Evolutionary conservation across 2,797 vertebrate genomes (phyloP).

Genomic region (Mastacembelus armatus): DNA sequence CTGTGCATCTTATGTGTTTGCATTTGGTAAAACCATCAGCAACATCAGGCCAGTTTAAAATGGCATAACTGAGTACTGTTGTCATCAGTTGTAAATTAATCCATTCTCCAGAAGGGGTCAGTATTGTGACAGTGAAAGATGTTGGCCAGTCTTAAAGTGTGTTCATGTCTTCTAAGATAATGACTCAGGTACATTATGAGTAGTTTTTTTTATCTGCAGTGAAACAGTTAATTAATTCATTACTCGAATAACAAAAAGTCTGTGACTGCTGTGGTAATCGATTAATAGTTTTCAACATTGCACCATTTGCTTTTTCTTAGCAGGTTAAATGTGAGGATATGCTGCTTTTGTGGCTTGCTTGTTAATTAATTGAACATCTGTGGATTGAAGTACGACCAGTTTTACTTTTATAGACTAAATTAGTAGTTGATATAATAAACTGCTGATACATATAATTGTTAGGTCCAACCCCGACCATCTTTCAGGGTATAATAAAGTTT

Average conservation of each 20-base stretch:
- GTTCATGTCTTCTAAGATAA: neutral
- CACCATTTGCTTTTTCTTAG: too few species aligned
- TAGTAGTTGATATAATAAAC: neutral
- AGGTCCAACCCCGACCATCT: neutral
- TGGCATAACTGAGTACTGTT: neutral
- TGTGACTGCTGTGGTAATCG: neutral
- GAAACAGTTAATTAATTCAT: neutral
- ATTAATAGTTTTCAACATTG: too few species aligned
- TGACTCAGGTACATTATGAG: neutral
- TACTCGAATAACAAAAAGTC: neutral
- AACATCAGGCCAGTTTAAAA: neutral
- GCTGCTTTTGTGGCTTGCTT: neutral
- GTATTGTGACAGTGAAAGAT: constrained; percentile 41
- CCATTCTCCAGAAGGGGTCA: constrained; percentile 72
- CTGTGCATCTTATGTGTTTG: neutral
- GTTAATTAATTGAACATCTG: neutral
- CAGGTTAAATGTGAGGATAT: neutral
- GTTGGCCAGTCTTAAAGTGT: neutral
- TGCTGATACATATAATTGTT: neutral
- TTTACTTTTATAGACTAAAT: neutral
- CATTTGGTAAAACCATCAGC: constrained; percentile 18
- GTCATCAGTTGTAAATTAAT: constrained; percentile 30
- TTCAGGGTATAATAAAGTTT: neutral
- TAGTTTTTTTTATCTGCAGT: neutral
- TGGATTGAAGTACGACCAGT: neutral